These are phyloP conservation scores for Sebastes trivittatus DNA, from an alignment of 2,797 vertebrate species.

Conservation along the genomic window DNA sequence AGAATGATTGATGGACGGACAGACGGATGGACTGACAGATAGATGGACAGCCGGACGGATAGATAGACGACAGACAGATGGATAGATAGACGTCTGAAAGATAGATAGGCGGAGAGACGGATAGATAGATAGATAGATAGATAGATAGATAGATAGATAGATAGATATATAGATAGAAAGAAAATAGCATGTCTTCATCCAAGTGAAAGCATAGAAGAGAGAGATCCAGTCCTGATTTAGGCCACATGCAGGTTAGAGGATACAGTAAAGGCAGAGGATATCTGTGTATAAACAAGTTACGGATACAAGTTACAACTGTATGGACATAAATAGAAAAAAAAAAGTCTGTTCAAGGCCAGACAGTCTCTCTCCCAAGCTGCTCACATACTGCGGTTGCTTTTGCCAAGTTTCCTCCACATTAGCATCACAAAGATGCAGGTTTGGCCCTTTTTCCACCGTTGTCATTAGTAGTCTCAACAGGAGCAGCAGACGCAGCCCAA, in stretches of 20 bases:
- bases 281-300: neutral
- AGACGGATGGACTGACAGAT: too few relatives aligned
- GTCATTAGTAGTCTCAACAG: conserved; percentile 78
- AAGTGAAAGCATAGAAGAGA: neutral
- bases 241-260: neutral
- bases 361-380: conserved; percentile 11
- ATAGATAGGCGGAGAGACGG: too few relatives aligned
- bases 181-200: neutral
- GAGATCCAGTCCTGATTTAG: neutral
- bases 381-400: conserved; percentile 43
- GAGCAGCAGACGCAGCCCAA: conserved; percentile 19
- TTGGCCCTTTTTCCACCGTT: conserved; percentile 46
- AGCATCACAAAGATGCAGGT: conserved; percentile 73
- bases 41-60: too few relatives aligned
- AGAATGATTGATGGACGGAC: too few relatives aligned
- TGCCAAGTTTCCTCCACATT: conserved; percentile 60
- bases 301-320: neutral
- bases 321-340: neutral
- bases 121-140: too few relatives aligned
- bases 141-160: neutral
- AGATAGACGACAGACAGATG: too few relatives aligned
- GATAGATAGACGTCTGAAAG: too few relatives aligned
- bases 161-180: neutral
- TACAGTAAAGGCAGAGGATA: neutral
- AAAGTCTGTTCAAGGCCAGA: neutral